Percentiles rank a stretch among this genome's conserved stretches.
These are phyloP conservation scores for Neopipo cinnamomea DNA, from an alignment of 2,113 vertebrate species.

Conservation along the genomic window DNA sequence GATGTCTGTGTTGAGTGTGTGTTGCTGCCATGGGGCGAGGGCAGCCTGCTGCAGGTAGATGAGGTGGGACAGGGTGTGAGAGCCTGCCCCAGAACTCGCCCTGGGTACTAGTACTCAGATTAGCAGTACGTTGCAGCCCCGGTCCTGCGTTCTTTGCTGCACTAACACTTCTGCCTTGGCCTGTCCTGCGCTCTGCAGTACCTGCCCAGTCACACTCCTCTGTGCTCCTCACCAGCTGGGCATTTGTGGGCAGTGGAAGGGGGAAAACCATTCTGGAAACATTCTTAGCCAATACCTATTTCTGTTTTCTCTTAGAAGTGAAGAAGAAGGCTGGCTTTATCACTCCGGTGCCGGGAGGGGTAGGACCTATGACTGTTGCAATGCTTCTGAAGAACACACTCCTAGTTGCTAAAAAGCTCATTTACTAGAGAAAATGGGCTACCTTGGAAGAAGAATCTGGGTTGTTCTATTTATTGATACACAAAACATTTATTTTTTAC, in stretches of 20 bases:
- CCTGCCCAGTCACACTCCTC: not conserved
- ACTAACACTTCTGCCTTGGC: not conserved
- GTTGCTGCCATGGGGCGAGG: not conserved
- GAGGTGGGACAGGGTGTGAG: not conserved
- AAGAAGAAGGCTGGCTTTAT: conserved; percentile 89
- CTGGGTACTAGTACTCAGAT: not conserved
- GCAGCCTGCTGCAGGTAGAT: not conserved
- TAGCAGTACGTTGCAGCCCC: not conserved
- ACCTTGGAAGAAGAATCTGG: not conserved
- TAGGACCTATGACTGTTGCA: conserved; percentile 90
- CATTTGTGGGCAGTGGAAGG: fast-evolving
- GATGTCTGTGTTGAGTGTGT: not conserved
- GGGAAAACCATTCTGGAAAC: not conserved
- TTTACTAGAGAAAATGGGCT: conserved; percentile 68
- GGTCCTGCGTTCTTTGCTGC: not conserved
- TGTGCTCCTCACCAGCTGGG: not conserved
- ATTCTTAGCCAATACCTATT: not conserved
- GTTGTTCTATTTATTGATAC: conserved; percentile 54
- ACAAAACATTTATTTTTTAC: conserved; percentile 68
- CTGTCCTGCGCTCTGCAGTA: not conserved
- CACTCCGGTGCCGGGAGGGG: conserved; percentile 89
- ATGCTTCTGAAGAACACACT: conserved; percentile 93
- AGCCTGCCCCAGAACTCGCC: not conserved
- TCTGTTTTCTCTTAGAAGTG: conserved; percentile 77
- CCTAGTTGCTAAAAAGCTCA: conserved; percentile 79